A percentile compares a stretch with the other conserved stretches of the same genome.
Evolutionary conservation across 2,888 invertebrate genomes (phyloP).

Genomic region (Dynastes tityus): DNA sequence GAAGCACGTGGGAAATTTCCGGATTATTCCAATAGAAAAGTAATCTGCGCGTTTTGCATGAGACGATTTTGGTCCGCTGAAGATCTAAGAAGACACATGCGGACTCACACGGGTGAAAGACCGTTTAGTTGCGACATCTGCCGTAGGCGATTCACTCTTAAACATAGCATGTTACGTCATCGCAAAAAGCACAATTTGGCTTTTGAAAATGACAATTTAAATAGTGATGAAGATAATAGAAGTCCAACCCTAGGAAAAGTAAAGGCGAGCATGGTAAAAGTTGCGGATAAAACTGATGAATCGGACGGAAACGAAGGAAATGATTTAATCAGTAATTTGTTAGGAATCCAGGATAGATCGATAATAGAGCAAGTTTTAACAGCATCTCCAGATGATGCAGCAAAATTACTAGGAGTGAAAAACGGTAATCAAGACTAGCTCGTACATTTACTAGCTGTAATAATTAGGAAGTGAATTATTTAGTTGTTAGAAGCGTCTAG

Average conservation of each 20-base stretch:
- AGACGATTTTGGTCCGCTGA: constrained; percentile 97
- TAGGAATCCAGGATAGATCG: constrained; percentile 89
- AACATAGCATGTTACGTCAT: constrained; percentile 95
- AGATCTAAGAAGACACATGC: constrained; percentile 93
- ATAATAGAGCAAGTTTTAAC: constrained; percentile 88
- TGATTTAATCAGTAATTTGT: constrained; percentile 90
- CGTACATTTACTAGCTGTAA: constrained; percentile 11
- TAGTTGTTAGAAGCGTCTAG: constrained; percentile 62
- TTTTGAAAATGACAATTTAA: constrained; percentile 67
- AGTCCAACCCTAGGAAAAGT: constrained; percentile 56
- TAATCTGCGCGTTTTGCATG: constrained; percentile 93
- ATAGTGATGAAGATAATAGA: constrained; percentile 69
- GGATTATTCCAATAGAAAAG: constrained; percentile 90
- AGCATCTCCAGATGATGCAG: constrained; percentile 89
- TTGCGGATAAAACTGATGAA: constrained; percentile 72
- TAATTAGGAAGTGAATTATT: constrained; percentile 25
- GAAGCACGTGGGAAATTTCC: constrained; percentile 86
- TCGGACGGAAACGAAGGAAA: constrained; percentile 73
- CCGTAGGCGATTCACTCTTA: constrained; percentile 89
- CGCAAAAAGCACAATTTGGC: constrained; percentile 85
- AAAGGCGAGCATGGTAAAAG: constrained; percentile 70
- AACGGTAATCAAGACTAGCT: constrained; percentile 65
- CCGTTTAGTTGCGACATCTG: constrained; percentile 95
- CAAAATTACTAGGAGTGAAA: constrained; percentile 87
- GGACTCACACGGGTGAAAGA: constrained; percentile 93